These are phyloP conservation scores for Mola mola DNA, from an alignment of 2,113 vertebrate genomes.

Conservation along the genomic window DNA sequence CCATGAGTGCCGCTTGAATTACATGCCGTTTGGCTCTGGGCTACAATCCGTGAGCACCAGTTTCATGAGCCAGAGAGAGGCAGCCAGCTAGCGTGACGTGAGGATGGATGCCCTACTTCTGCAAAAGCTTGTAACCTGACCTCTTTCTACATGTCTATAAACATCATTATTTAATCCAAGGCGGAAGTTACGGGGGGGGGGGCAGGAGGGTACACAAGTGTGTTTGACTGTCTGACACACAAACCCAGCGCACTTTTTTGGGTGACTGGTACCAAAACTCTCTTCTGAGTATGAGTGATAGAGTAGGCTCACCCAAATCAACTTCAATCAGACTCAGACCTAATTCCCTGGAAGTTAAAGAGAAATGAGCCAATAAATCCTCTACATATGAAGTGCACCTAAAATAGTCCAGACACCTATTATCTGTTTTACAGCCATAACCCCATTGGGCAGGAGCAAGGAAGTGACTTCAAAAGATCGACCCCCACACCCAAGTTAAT, in stretches of 20 bases:
- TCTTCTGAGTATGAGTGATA: conserved; percentile 23
- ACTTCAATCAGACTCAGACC: conserved; percentile 38
- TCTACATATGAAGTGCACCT: conserved; percentile 48
- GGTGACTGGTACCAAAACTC: conserved; percentile 18
- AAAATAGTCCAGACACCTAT: conserved; percentile 66
- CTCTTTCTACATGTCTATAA: conserved; percentile 55
- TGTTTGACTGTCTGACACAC: conserved; percentile 38
- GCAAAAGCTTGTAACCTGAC: conserved; percentile 69
- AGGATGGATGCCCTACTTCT: conserved; percentile 66
- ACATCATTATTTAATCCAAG: conserved; percentile 69
- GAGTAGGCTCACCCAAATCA: conserved; percentile 54
- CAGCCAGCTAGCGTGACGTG: conserved; percentile 18
- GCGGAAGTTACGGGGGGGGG: conserved; percentile 35
- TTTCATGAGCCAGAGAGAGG: conserved; percentile 25
- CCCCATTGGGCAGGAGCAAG: conserved; percentile 47
- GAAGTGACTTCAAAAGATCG: conserved; percentile 69
- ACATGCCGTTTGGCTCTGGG: conserved; percentile 48
- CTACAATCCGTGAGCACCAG: conserved; percentile 41
- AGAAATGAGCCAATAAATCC: conserved; percentile 56
- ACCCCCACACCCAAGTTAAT: conserved; percentile 50
- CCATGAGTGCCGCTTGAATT: conserved; percentile 53
- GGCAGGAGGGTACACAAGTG: conserved; percentile 1
- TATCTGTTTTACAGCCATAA: conserved; percentile 62
- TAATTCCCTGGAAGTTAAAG: conserved; percentile 49
- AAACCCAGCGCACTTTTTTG: background rate